Base-by-base conservation (phyloP, 2,888 invertebrate genomes). In the Drosophila prostipennis region DNA sequence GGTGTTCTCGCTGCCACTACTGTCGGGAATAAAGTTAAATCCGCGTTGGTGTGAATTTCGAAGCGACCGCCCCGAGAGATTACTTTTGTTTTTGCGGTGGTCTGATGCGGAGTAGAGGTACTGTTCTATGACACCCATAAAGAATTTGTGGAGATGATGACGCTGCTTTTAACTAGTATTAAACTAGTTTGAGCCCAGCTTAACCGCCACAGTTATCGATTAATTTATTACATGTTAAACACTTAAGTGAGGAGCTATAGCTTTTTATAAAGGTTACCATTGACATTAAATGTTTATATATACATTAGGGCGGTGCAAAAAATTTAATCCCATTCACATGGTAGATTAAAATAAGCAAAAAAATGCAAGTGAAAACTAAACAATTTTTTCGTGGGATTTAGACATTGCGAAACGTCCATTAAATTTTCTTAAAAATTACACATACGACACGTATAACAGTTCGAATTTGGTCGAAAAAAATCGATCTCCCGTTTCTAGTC, bases 101-200 rank as follows among this genome's bases (percentile, higher is more conserved):
- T 14, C 19, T 23, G 49, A 2, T 23, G 16, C 16, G 34, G 8
- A 45, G 14, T n/a, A 23, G 37, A 34, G 37, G 45, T 64, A 48
- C 7, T 37, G 36, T 10, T 43, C 23, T 48, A 19, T 53, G 69
- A 51, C 63, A 76, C 63, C 23, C 45, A 57, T 60, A 45, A 32
- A 58, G 65, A 67, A 70, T 34, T 42, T 49, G 46, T 23, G 49
- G 56, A 67, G 54, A 68, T 61, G 76, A 68, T 77, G 68, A 53
- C 60, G 71, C 74, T 77, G 86, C 54, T 65, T 65, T 43, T 65
- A 85, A 85, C 83, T 45, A 72, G 79, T 70, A 74, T 59, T 36
- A 36, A 72, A 77, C 82, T 79, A 83, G 86, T 83, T 82, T 49
- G 10, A 64, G 46, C 80, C 56, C 48, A 70, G 60, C 29, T 19